Base-by-base conservation (phyloP, 2,888 invertebrate genomes). In the Drosophila seclusa region DNA sequence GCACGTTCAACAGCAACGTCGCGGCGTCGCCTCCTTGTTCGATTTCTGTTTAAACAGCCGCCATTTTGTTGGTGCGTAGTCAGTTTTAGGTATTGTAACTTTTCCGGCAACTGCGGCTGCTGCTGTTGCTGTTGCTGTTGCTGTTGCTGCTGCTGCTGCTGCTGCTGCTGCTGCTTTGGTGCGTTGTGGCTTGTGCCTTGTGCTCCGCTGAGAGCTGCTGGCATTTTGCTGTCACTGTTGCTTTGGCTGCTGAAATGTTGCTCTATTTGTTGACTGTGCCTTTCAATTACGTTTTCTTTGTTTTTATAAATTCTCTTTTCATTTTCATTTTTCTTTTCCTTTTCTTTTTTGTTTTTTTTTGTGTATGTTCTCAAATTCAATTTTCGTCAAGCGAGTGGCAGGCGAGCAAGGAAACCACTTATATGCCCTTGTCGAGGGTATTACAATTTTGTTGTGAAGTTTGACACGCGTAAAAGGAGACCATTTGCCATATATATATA, bases 221-320 rank as follows among this genome's bases (percentile, higher is more conserved):
- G 77, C 77, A 80, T 83, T 80, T 66, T 64, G 62, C 71, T 82
- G 73, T 73, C 80, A 76, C 71, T 84, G 62, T 69, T 67, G 53
- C 64, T 67, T 58, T 38, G 57, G 58, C 34, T 59, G 76, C 16
- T 63, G 49, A 80, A 82, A 76, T 82, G 72, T 76, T 76, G 62
- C 77, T 80, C 66, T 77, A 80, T 83, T 81, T 78, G 64, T 77
- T 65, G 63, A 45, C 45, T 61, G 49, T 34, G 32, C 29, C 34
- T 45, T 59, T 54, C 45, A 64, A 55, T 68, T 66, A 61, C n/a
- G 38, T 34, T 55, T 48, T 38, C 36, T 48, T 42, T 53, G 27
- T 61, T 67, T 58, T 60, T 71, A 29, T 57, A 36, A 32, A 21
- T 60, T 40, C 68, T 42, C 24, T 61, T 64, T 53, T 49, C 18